phyloP scores from a whole-genome alignment of 2,113 vertebrate species.

The Mixornis gularis region DNA sequence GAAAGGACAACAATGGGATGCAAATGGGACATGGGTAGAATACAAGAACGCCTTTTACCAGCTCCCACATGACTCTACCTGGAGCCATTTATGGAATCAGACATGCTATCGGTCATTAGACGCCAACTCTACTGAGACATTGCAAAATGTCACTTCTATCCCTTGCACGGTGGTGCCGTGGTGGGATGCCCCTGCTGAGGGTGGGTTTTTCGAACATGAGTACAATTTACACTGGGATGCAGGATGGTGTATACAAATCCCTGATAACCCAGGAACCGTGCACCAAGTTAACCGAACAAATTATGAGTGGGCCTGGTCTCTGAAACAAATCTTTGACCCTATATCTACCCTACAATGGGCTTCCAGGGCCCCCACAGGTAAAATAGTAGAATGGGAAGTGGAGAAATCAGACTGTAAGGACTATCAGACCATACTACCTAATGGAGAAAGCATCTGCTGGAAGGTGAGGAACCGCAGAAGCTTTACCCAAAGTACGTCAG shows the following conservation, averaged over 20 bases:
- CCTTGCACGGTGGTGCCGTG: not conserved
- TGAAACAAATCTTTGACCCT: not conserved
- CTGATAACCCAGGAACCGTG: not conserved
- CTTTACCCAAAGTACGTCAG: not conserved
- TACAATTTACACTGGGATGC: not conserved
- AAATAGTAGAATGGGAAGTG: constrained; percentile 2
- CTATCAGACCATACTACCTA: not conserved
- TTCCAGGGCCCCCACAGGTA: not conserved
- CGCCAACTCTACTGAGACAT: not conserved
- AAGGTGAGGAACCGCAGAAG: not conserved
- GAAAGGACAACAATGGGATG: not conserved
- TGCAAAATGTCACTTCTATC: not conserved
- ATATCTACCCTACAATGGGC: not conserved
- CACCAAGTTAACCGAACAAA: not conserved
- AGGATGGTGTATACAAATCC: constrained; percentile 24
- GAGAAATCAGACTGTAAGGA: not conserved
- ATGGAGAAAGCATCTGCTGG: constrained; percentile 7
- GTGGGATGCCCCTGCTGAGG: constrained; percentile 4
- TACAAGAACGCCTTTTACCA: not conserved
- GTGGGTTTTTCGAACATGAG: not conserved
- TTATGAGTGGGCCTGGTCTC: constrained; percentile 17
- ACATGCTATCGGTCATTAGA: not conserved
- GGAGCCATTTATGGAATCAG: not conserved
- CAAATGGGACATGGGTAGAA: not conserved
- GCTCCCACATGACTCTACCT: not conserved